These are phyloP conservation scores for Euschistus heros DNA, from an alignment of 1,140 invertebrate species.

Conservation along the genomic window DNA sequence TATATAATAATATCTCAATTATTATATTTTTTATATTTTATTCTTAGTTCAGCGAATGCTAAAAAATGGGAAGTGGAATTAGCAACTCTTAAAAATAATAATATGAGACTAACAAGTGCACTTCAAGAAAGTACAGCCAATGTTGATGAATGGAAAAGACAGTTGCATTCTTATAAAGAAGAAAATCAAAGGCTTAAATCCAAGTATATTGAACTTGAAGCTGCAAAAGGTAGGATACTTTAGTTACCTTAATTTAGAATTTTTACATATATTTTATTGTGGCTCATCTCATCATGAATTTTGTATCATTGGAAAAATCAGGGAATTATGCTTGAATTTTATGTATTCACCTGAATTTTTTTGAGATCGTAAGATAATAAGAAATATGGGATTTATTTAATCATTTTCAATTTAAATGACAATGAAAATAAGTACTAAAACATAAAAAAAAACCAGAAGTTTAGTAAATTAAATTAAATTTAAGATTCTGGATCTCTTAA, in stretches of 20 bases:
- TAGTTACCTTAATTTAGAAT: background rate
- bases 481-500: too few species aligned
- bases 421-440: too few species aligned
- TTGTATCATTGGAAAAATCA: too few species aligned
- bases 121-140: constrained; percentile 95
- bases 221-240: constrained; percentile 45
- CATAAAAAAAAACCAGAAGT: too few species aligned
- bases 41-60: constrained; percentile 80
- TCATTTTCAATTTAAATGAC: too few species aligned
- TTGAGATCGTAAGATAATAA: too few species aligned
- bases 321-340: too few species aligned
- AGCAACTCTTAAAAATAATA: constrained; percentile 91
- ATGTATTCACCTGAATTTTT: too few species aligned
- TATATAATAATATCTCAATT: background rate
- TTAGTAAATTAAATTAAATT: too few species aligned
- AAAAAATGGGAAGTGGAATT: constrained; percentile 98
- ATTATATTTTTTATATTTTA: background rate
- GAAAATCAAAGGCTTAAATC: constrained; percentile 84
- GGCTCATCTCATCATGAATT: too few species aligned
- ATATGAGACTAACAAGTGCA: constrained; percentile 84
- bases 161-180: constrained; percentile 90
- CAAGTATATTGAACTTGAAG: constrained; percentile 59
- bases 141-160: constrained; percentile 96
- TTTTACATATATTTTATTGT: background rate
- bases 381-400: too few species aligned